These are phyloP conservation scores for Onychorhynchus coronatus DNA, from an alignment of 2,113 vertebrate species.

Conservation along the genomic window DNA sequence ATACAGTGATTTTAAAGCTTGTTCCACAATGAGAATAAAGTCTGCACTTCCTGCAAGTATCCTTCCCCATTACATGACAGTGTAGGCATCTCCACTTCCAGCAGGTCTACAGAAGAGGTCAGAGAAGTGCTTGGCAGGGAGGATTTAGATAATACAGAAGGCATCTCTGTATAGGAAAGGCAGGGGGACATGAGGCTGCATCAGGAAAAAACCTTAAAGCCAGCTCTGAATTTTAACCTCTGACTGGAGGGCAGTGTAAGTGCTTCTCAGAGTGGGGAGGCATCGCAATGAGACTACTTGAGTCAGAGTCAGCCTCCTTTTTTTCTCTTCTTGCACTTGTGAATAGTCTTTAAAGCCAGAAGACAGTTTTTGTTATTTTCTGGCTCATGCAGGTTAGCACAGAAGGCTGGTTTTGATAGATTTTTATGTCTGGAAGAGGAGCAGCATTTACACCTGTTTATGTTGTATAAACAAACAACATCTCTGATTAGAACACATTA, in stretches of 20 bases:
- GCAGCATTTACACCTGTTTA: not conserved
- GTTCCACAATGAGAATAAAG: not conserved
- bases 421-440: not conserved
- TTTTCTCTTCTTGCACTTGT: not conserved
- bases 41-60: not conserved
- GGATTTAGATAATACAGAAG: not conserved
- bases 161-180: accelerated
- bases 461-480: not conserved
- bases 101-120: not conserved
- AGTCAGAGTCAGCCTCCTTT: not conserved
- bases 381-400: not conserved
- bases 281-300: not conserved
- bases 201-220: not conserved
- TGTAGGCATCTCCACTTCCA: not conserved
- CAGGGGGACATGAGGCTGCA: not conserved
- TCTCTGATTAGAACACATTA: not conserved
- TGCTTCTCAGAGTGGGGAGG: not conserved
- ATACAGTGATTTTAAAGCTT: not conserved
- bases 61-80: not conserved
- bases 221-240: not conserved
- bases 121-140: not conserved
- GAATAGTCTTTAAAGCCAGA: not conserved
- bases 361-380: not conserved
- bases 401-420: not conserved
- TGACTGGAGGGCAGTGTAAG: not conserved